These are phyloP conservation scores for Elgaria multicarinata DNA, from an alignment of 2,113 vertebrate species.

Conservation along the genomic window DNA sequence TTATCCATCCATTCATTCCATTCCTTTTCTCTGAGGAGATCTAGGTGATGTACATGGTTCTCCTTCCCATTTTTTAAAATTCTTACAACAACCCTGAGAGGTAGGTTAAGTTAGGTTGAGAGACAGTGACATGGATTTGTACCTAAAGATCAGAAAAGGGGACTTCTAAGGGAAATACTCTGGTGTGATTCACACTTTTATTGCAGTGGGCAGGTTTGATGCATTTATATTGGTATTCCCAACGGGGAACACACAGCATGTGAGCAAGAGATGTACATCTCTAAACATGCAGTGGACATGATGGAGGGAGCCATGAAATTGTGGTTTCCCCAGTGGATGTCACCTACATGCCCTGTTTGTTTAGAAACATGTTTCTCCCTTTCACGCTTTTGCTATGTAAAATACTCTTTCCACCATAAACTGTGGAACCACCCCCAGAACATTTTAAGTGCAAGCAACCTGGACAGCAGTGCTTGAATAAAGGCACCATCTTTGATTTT, in stretches of 20 bases:
- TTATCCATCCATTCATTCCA: too few species aligned
- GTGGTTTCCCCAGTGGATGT: neutral
- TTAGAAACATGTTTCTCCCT: neutral
- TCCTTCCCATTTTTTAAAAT: too few species aligned
- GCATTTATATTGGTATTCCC: neutral
- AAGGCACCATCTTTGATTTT: conserved; percentile 64
- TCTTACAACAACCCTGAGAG: neutral
- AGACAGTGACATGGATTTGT: neutral
- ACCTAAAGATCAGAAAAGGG: conserved; percentile 66
- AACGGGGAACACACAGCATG: neutral
- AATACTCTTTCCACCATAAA: neutral
- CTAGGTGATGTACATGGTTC: too few species aligned
- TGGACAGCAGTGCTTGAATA: conserved; percentile 70
- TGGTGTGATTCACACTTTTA: neutral
- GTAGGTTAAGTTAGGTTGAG: too few species aligned
- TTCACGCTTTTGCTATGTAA: neutral
- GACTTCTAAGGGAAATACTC: conserved; percentile 76
- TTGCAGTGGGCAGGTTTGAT: neutral
- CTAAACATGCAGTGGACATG: neutral
- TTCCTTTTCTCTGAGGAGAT: too few species aligned
- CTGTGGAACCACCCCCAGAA: conserved; percentile 16
- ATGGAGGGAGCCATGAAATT: neutral
- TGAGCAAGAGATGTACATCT: neutral
- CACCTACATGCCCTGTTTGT: neutral
- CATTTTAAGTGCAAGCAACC: conserved; percentile 62